Evolutionary conservation across 2,888 invertebrate species (phyloP), one percentile per base, ranked within the genome.

Genomic region (Polymixis lichenea): DNA sequence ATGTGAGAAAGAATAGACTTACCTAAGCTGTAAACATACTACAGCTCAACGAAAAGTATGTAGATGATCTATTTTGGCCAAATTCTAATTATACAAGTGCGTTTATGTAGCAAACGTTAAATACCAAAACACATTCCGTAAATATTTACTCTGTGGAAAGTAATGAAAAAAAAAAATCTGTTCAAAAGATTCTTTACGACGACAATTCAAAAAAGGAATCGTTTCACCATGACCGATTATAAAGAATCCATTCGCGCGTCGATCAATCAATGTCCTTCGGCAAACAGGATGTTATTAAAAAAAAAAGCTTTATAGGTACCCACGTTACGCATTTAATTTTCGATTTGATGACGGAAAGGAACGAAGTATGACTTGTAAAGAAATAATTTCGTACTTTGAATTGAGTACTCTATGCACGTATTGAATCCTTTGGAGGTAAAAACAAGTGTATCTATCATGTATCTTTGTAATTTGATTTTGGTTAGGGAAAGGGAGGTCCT

Each of bases 181-280:
- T 51, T 66, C 60, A 70, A 84, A 81, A 73, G 72, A 75, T 73
- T 75, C 68, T 80, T 74, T 77, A 68, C 49, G 76, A 67, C 75
- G 68, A 77, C 86, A 83, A 78, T 86, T 86, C 69, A 64, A 72
- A 85, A 84, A 78, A 76, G 74, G 79, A 82, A 85, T 72, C 88
- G 78, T 78, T 86, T 79, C 72, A 76, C 76, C 78, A 82, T 83
- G 88, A 83, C 83, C 76, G 88, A 85, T 86, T 86, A 80, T 81
- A 82, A 80, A 77, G 86, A 88, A 85, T 84, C 83, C 76, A 80
- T 84, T 79, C 82, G 25, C 77, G 70, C 62, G 72, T 72, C 82
- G 82, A 89, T 89, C 90, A 85, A 89, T 89, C 90, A 89, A 87
- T 75, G 87, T 88, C 84, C 62, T 28, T 78, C 51, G 75, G 69